Percentiles rank a stretch among this genome's conserved stretches.
Evolutionary conservation across 2,113 vertebrate genomes (phyloP).

Genomic region (human (Homo sapiens)): DNA sequence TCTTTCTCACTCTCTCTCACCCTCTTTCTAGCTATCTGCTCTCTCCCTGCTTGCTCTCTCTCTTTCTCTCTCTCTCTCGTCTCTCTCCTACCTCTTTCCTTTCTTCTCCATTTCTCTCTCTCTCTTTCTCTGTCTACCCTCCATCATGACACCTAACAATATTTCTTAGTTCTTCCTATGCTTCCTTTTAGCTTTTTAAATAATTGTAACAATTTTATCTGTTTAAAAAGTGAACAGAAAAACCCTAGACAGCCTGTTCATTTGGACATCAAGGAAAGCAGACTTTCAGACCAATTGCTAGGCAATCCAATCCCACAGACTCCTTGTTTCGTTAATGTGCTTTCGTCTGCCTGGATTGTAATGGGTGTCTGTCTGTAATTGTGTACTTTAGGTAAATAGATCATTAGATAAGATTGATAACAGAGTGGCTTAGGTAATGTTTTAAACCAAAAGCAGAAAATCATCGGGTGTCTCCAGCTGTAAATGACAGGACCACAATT

Average conservation of each 20-base stretch:
- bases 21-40: too few relatives aligned
- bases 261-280: constrained; percentile 36
- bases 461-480: constrained; percentile 50
- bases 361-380: constrained; percentile 66
- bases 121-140: too few relatives aligned
- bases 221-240: constrained; percentile 44
- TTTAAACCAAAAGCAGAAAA: constrained; percentile 67
- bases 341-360: not conserved
- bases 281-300: constrained; percentile 52
- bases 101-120: not conserved
- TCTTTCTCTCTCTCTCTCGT: accelerated
- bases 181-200: constrained; percentile 63
- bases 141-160: not conserved
- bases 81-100: accelerated
- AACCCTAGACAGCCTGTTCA: constrained; percentile 25
- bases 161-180: constrained; percentile 48
- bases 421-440: constrained; percentile 60
- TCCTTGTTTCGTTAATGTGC: constrained; percentile 31
- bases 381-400: constrained; percentile 71
- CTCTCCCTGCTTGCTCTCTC: not conserved
- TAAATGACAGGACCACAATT: constrained; percentile 61
- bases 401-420: constrained; percentile 76
- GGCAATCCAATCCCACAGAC: constrained; percentile 30
- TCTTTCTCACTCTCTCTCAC: too few relatives aligned
- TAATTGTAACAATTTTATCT: constrained; percentile 66